These are phyloP conservation scores for Drosophila lacteicornis DNA, from an alignment of 1,140 invertebrate species.

Conservation along the genomic window DNA sequence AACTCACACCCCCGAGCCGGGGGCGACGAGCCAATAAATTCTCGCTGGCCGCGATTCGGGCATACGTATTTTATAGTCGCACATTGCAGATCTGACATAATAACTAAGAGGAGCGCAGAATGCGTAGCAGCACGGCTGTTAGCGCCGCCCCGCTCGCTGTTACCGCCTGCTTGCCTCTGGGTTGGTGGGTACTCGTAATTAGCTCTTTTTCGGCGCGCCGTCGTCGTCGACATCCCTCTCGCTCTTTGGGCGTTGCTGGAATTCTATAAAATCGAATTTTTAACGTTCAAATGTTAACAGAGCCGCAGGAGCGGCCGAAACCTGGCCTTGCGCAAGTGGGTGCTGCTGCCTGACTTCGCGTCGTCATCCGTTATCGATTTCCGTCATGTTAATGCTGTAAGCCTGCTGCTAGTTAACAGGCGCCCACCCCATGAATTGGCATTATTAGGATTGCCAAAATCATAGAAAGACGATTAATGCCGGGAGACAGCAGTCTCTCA, in stretches of 20 bases:
- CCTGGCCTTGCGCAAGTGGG: conserved; percentile 20
- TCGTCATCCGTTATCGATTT: conserved; percentile 59
- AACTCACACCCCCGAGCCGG: conserved; percentile 73
- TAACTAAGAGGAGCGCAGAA: conserved; percentile 82
- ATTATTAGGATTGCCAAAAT: conserved; percentile 84
- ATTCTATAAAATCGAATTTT: conserved; percentile 84
- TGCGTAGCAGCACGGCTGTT: conserved; percentile 65
- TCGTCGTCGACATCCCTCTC: conserved; percentile 11
- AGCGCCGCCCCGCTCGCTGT: conserved; percentile 46
- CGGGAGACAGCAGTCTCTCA: conserved; percentile 20
- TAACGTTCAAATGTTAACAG: conserved; percentile 83
- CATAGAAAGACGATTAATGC: conserved; percentile 83
- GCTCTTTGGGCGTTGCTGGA: conserved; percentile 75
- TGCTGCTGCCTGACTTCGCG: conserved; percentile 3
- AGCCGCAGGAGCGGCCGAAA: conserved; percentile 58
- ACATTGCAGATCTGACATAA: conserved; percentile 84
- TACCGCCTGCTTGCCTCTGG: conserved; percentile 31
- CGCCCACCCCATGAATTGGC: conserved; percentile 78
- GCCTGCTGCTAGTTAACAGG: conserved; percentile 77
- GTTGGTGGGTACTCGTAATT: conserved; percentile 12
- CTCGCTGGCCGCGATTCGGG: conserved; percentile 57
- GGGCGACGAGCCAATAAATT: conserved; percentile 84
- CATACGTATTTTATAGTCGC: conserved; percentile 83
- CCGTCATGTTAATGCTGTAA: conserved; percentile 67
- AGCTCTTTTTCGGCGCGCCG: conserved; percentile 18